Conservation (phyloP, 2,797 vertebrate genomes). For the Microctenopoma stevenorrisi region DNA sequence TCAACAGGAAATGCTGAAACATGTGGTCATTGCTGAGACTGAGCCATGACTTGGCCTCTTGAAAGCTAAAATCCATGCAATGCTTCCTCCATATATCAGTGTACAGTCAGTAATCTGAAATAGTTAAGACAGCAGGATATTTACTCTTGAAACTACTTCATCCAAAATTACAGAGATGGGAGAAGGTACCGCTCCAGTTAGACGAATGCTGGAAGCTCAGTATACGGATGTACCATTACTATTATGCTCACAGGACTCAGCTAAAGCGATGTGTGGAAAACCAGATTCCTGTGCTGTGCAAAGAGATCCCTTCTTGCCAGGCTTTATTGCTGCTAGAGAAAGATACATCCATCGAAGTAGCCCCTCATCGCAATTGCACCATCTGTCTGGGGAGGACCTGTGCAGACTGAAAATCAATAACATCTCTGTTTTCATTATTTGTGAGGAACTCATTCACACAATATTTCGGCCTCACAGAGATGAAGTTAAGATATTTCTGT, state of each 20-base stretch:
- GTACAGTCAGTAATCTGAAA: too few species aligned
- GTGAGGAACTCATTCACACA: slow-evolving; percentile 12
- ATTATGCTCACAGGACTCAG: neutral
- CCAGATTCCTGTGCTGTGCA: slow-evolving; percentile 15
- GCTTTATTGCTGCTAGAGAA: slow-evolving; percentile 11
- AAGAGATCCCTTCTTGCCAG: slow-evolving; percentile 2
- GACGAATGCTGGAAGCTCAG: too few species aligned
- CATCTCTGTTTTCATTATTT: slow-evolving; percentile 12
- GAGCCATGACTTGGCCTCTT: too few species aligned
- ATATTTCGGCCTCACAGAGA: slow-evolving; percentile 7
- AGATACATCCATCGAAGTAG: neutral
- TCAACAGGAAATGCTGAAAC: too few species aligned
- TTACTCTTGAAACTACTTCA: neutral
- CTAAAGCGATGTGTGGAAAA: slow-evolving; percentile 7
- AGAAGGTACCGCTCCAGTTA: slow-evolving; percentile 7
- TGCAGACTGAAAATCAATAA: slow-evolving; percentile 24
- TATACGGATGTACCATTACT: neutral
- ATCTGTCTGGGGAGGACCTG: slow-evolving; percentile 10
- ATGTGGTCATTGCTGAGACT: too few species aligned
- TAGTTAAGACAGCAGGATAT: too few species aligned
- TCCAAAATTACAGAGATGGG: neutral
- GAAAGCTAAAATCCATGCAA: too few species aligned
- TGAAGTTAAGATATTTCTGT: neutral
- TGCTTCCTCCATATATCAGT: too few species aligned
- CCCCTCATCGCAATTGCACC: neutral